Conservation (phyloP, 2,797 vertebrate species). For the Cyprinodon diabolis region DNA sequence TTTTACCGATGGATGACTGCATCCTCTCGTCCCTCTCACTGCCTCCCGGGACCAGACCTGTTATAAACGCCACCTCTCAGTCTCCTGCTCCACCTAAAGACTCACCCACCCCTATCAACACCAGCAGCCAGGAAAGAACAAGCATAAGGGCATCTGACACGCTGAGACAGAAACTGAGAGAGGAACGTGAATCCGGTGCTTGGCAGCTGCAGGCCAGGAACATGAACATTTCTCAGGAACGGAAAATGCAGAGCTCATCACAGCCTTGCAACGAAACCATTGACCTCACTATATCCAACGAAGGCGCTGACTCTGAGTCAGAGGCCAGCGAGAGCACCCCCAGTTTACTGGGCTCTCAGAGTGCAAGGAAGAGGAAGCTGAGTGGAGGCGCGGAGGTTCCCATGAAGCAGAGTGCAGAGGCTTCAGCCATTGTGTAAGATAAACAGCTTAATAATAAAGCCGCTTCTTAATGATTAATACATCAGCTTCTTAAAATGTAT, state of each 20-base stretch:
- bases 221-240: constrained; percentile 46
- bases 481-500: too few relatives aligned
- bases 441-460: background rate
- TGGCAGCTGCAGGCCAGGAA: constrained; percentile 37
- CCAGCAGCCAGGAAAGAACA: constrained; percentile 29
- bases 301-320: constrained; percentile 25
- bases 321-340: constrained; percentile 46
- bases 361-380: constrained; percentile 72
- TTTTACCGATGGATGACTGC: constrained; percentile 77
- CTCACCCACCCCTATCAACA: constrained; percentile 21
- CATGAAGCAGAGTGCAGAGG: constrained; percentile 49
- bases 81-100: constrained; percentile 45
- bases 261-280: constrained; percentile 48
- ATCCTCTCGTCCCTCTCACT: constrained; percentile 78
- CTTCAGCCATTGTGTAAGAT: constrained; percentile 62
- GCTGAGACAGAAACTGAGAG: constrained; percentile 31
- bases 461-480: too few relatives aligned
- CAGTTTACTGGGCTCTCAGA: constrained; percentile 37
- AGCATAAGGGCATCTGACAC: constrained; percentile 41
- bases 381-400: constrained; percentile 61
- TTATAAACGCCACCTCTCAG: constrained; percentile 28
- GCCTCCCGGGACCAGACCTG: constrained; percentile 56
- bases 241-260: constrained; percentile 24
- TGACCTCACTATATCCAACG: constrained; percentile 54
- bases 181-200: constrained; percentile 18